phyloP scores from a whole-genome alignment of 1,140 invertebrate species.

The Drusus annulatus region DNA sequence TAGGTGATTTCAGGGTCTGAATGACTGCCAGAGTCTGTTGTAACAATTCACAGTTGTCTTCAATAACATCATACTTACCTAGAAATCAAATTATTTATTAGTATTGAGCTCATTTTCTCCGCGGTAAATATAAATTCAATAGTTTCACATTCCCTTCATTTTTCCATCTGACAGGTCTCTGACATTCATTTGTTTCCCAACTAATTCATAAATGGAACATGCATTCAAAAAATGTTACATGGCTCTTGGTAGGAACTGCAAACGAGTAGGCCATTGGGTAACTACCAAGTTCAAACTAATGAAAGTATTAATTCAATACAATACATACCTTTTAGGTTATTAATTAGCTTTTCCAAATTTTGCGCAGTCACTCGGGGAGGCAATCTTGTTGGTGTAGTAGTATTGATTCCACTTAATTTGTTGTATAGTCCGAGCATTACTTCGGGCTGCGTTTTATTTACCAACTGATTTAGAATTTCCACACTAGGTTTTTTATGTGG shows the following conservation, averaged over 20 bases:
- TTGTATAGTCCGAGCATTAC: slow-evolving; percentile 74
- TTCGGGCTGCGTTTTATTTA: slow-evolving; percentile 75
- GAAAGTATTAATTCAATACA: background rate
- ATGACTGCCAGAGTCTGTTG: slow-evolving; percentile 74
- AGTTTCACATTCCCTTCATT: too few relatives aligned
- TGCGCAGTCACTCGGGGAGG: slow-evolving; percentile 71
- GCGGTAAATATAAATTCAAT: too few relatives aligned
- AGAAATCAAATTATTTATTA: slow-evolving; percentile 27
- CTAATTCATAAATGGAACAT: too few relatives aligned
- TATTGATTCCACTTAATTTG: slow-evolving; percentile 71
- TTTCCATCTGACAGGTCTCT: too few relatives aligned
- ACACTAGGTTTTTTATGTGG: slow-evolving; percentile 64
- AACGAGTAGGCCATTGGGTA: too few relatives aligned
- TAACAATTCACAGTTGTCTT: slow-evolving; percentile 64
- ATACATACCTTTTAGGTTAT: slow-evolving; percentile 69
- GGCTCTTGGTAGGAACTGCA: too few relatives aligned
- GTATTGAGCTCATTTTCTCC: too few relatives aligned
- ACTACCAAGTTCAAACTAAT: background rate
- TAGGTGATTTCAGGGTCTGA: slow-evolving; percentile 73
- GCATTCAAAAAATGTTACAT: too few relatives aligned
- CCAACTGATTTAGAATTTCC: slow-evolving; percentile 71
- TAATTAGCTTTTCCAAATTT: slow-evolving; percentile 71
- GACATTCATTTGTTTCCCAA: too few relatives aligned
- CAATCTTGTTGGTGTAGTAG: slow-evolving; percentile 62
- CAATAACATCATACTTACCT: slow-evolving; percentile 67